Conservation (phyloP, 92 coral and sea anemone genomes). For the Palythoa heliodiscus region DNA sequence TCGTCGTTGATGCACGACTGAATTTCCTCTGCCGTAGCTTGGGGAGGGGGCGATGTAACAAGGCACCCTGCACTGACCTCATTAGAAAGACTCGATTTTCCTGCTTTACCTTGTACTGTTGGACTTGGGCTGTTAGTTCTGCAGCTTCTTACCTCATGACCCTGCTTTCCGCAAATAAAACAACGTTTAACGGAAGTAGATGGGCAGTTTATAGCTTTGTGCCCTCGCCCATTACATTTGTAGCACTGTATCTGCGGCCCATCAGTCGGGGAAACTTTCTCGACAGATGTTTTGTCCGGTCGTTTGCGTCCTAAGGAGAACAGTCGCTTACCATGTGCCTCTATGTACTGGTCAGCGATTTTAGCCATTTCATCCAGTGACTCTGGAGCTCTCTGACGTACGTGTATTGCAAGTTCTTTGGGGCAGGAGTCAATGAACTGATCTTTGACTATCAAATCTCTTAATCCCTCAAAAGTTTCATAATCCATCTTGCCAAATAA, state of each 20-base stretch:
- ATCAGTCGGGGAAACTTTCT: not conserved
- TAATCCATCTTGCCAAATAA: no score
- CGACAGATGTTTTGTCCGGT: no score
- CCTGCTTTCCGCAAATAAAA: not conserved
- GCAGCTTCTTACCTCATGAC: not conserved
- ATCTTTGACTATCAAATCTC: no score
- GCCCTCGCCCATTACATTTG: slow-evolving; percentile 48
- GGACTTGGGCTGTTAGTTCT: not conserved
- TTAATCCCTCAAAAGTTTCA: no score
- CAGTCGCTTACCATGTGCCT: no score
- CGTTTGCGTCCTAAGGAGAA: no score
- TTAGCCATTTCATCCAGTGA: no score
- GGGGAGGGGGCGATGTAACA: not conserved
- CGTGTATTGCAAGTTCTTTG: no score
- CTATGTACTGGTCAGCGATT: no score
- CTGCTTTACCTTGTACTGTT: not conserved
- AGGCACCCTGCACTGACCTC: slow-evolving; percentile 2
- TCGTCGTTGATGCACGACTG: slow-evolving; percentile 6
- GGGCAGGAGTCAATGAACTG: no score
- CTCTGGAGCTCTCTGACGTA: no score
- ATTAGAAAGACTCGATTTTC: not conserved
- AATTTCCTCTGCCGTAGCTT: slow-evolving; percentile 18
- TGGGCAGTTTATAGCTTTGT: slow-evolving; percentile 46
- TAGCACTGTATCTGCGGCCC: slow-evolving; percentile 29
- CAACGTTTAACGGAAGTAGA: slow-evolving; percentile 6